A percentile compares a stretch with the other conserved stretches of the same genome.
These are phyloP conservation scores for Pseudobourletiella spinata DNA, from an alignment of 1,140 invertebrate species.

Conservation along the genomic window DNA sequence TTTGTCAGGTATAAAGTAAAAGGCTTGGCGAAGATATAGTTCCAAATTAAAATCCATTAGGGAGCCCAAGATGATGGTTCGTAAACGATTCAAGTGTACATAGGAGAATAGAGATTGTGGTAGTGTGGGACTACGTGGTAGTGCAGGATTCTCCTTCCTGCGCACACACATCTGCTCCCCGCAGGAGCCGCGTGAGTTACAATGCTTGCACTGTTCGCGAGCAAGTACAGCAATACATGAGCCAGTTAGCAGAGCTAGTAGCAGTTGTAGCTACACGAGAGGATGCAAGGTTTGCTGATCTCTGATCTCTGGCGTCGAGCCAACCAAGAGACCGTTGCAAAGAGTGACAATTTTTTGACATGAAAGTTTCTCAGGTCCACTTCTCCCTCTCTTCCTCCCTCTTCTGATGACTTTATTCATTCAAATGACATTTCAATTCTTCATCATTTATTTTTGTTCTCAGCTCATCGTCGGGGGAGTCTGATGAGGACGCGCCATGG, in stretches of 20 bases:
- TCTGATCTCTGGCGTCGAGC: constrained; percentile 11
- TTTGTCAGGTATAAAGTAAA: not conserved
- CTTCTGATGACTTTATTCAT: constrained; percentile 1
- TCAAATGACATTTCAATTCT: constrained; percentile 4
- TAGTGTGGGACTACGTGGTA: not conserved
- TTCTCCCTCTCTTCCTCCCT: constrained; percentile 5
- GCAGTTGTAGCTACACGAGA: not conserved
- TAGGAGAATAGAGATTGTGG: not conserved
- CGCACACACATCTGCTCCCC: too few relatives aligned
- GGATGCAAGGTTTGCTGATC: constrained; percentile 18
- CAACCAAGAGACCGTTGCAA: constrained; percentile 13
- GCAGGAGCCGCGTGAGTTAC: too few relatives aligned
- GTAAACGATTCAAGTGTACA: not conserved
- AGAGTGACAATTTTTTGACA: constrained; percentile 20
- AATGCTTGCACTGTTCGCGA: not conserved
- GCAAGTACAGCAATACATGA: too few relatives aligned
- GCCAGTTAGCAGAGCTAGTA: not conserved
- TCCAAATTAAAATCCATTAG: not conserved
- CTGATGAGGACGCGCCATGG: too few relatives aligned
- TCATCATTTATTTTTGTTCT: constrained; percentile 7
- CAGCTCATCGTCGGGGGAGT: too few relatives aligned
- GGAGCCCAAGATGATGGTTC: not conserved
- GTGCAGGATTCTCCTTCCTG: not conserved
- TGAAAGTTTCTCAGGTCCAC: constrained; percentile 7
- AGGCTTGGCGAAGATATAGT: not conserved